Evolutionary conservation across 1,140 invertebrate species (phyloP), one percentile per base, ranked within the genome.

Genomic region (Amyelois transitella): DNA sequence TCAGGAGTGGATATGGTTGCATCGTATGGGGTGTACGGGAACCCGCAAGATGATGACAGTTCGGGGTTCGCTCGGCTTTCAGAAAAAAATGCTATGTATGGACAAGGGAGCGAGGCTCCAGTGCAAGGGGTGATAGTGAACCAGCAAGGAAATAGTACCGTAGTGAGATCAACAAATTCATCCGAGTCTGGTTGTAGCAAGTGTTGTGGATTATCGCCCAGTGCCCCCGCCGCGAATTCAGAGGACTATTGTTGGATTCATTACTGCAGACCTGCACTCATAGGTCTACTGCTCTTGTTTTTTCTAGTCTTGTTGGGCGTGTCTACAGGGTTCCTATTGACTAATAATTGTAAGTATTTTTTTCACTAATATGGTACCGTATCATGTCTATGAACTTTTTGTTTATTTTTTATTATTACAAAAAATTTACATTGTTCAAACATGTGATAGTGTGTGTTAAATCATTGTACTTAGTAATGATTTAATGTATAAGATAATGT

Each of bases 1-100:
- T 88, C 88, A 1, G 86, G 86, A 8, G 86, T 89, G 0, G 88
- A 89, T 60, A 88, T 89, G 84, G 88, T 89, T 12, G 86, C 88
- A 0, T 89, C 88, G 1, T 89, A 89, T 49, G 88, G 86, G 0
- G 88, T 88, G 1, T 89, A 89, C 43, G 81, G 87, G 14, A 88
- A 86, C 60, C 83, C 86, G 0, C 86, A 86, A 48, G 86, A 89
- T 8, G 88, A 89, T n/a, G 88, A 89, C 0, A 85, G 79, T 62
- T 88, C 88, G 14, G 88, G 88, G 1, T 89, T 89, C 55, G 88
- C 79, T 0, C 67, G 84, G 20, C 58, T 88, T 10, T 77, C 81
- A 2, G 86, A 89, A 54, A 87, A 88, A 52, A 81, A 72, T 63
- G 66, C 71, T 17, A 66, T 75, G 2, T 85, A 84, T 55, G 76